Evolutionary conservation across 2,888 invertebrate genomes (phyloP), one percentile per base, ranked within the genome.

Genomic region (Netelia melanura): DNA sequence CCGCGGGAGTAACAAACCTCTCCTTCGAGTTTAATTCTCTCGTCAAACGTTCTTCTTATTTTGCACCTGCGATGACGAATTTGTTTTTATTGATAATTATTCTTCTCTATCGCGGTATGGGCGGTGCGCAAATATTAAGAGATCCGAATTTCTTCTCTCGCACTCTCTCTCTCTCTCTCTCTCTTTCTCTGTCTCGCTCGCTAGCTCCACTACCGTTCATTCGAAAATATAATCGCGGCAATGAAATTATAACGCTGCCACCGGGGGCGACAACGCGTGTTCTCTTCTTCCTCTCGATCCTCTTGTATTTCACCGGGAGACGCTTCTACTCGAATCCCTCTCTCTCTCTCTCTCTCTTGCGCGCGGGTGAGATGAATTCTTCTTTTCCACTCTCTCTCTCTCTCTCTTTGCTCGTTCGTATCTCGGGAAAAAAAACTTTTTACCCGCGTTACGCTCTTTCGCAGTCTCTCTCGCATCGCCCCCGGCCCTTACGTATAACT

Each of bases 171-270:
- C 11, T 48, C 48, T 48, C 48, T 48, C 11, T 48, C 48, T 48
- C 48, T 48, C 11, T 48, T 14, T 48, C 11, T 48, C 48, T 48
- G 11, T 48, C 3, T 48, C 48, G 10, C 48, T 48, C 48, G 10
- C 48, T 48, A 14, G 10, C 48, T 48, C 48, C 14, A 10, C 21
- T 58, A 21, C 58, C 58, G 58, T 58, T 58, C 9, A 14, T 21
- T 58, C 58, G 21, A 58, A 21, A 58, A 58, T 58, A 58, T 58
- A 17, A 58, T 58, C 58, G n/a, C 58, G 70, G 70, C 78, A 71
- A 79, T 79, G 78, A 79, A 79, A 79, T 79, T 79, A 79, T 79
- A 79, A 79, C 44, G 38, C 78, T 70, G 78, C 78, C 78, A 79
- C 78, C 78, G 78, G 78, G 70, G 70, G 78, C 78, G 78, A 79